These are phyloP conservation scores for Corythornis vintsioides DNA, from an alignment of 2,113 vertebrate genomes.

Conservation along the genomic window DNA sequence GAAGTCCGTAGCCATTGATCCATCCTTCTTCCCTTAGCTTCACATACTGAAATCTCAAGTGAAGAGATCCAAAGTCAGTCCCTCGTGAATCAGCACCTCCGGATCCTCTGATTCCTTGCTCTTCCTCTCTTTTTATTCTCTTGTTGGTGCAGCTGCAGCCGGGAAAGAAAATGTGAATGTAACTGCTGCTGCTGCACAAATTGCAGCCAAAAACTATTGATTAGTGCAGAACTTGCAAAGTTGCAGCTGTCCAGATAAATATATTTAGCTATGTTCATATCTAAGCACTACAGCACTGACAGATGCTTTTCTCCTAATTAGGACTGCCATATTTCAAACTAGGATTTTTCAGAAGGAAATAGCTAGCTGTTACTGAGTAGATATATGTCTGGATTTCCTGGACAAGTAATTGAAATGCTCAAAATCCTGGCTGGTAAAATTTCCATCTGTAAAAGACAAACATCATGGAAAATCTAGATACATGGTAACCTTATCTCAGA, in stretches of 20 bases:
- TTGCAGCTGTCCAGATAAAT: slow-evolving; percentile 55
- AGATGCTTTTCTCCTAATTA: slow-evolving; percentile 51
- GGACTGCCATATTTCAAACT: slow-evolving; percentile 1
- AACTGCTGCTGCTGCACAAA: slow-evolving; percentile 53
- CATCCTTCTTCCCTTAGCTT: neutral
- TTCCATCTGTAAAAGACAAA: neutral
- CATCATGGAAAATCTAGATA: neutral
- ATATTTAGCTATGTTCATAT: neutral
- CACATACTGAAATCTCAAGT: neutral
- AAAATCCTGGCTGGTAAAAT: neutral
- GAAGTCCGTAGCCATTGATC: neutral
- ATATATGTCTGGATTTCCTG: neutral
- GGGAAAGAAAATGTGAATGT: slow-evolving; percentile 2
- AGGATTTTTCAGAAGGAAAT: slow-evolving; percentile 22
- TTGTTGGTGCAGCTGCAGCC: slow-evolving; percentile 11
- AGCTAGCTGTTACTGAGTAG: neutral
- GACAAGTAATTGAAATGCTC: neutral
- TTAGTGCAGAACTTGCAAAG: slow-evolving; percentile 53
- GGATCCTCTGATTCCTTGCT: neutral
- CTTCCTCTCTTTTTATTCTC: neutral
- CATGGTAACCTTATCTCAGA: neutral
- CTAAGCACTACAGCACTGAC: neutral
- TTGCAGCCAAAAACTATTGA: slow-evolving; percentile 53
- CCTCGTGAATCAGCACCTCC: neutral
- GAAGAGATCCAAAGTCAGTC: neutral